These are phyloP conservation scores for Centruroides vittatus DNA, from an alignment of 1,140 invertebrate genomes.

Conservation along the genomic window DNA sequence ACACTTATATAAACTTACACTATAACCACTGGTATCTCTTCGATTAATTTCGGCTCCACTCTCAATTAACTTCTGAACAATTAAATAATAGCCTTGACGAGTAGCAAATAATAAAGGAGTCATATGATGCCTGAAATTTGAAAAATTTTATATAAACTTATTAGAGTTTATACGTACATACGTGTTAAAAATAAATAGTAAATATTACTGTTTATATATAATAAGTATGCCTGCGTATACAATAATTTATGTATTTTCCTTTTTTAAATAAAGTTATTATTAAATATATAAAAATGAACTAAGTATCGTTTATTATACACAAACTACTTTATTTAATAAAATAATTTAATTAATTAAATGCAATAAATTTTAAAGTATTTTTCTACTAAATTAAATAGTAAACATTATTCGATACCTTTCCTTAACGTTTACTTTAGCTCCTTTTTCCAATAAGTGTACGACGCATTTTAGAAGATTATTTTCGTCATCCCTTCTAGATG, in stretches of 20 bases:
- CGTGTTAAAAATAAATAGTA: too few relatives aligned
- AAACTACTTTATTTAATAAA: too few relatives aligned
- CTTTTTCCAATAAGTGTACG: slow-evolving; percentile 27
- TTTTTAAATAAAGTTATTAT: too few relatives aligned
- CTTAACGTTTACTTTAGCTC: slow-evolving; percentile 30
- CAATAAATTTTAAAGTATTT: too few relatives aligned
- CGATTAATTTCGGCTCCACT: slow-evolving; percentile 25
- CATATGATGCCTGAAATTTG: slow-evolving; percentile 26
- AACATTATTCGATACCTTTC: slow-evolving; percentile 32
- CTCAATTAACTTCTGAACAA: slow-evolving; percentile 24
- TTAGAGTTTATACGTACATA: too few relatives aligned
- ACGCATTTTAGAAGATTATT: slow-evolving; percentile 31
- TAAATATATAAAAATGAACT: too few relatives aligned
- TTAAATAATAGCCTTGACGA: slow-evolving; percentile 22
- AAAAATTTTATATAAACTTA: background rate
- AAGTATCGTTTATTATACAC: too few relatives aligned
- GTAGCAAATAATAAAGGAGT: slow-evolving; percentile 30
- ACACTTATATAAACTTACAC: slow-evolving; percentile 24
- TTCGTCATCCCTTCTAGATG: slow-evolving; percentile 22
- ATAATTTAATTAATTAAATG: too few relatives aligned
- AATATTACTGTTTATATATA: too few relatives aligned
- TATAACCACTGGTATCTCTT: slow-evolving; percentile 27
- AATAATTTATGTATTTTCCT: too few relatives aligned
- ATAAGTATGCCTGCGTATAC: too few relatives aligned
- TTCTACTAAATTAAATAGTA: too few relatives aligned